A percentile compares a stretch with the other conserved stretches of the same genome.
phyloP scores from a whole-genome alignment of 2,797 vertebrate genomes.

The Leontocebus nigricollis region DNA sequence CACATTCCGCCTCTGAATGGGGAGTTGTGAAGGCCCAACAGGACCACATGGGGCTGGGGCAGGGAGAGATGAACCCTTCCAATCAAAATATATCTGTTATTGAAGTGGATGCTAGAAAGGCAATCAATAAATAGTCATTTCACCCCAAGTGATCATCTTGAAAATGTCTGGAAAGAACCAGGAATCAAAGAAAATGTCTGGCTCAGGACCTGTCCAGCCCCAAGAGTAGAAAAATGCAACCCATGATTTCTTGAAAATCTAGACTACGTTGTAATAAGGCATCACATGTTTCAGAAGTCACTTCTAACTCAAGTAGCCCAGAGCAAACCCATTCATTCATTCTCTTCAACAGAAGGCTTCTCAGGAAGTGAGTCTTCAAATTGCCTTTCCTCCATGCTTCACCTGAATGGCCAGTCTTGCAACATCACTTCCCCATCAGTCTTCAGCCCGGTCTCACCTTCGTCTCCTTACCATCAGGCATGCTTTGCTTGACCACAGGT shows the following conservation, averaged over 20 bases:
- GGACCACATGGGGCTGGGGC: too few relatives aligned
- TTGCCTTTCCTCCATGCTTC: background rate
- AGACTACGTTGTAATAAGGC: background rate
- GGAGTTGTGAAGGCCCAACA: background rate
- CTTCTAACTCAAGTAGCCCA: background rate
- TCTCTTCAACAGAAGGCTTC: slow-evolving; percentile 30
- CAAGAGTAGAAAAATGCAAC: background rate
- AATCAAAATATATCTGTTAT: background rate
- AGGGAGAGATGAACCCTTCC: background rate
- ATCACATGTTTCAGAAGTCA: background rate
- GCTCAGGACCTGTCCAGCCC: background rate
- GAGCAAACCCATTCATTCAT: background rate
- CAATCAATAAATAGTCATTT: background rate
- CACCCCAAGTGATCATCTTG: background rate
- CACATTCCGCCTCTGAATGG: background rate
- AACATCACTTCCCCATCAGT: background rate
- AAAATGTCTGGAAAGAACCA: background rate
- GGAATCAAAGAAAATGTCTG: background rate
- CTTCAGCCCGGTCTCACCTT: background rate
- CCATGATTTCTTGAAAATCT: background rate
- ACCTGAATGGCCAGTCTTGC: background rate
- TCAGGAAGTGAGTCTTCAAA: slow-evolving; percentile 24
- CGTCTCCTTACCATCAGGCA: background rate
- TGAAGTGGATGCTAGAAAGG: background rate
- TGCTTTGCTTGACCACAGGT: background rate